Percentiles rank a stretch among this genome's conserved stretches.
Evolutionary conservation across 2,888 invertebrate species (phyloP).

Genomic region (Thereva unica): DNA sequence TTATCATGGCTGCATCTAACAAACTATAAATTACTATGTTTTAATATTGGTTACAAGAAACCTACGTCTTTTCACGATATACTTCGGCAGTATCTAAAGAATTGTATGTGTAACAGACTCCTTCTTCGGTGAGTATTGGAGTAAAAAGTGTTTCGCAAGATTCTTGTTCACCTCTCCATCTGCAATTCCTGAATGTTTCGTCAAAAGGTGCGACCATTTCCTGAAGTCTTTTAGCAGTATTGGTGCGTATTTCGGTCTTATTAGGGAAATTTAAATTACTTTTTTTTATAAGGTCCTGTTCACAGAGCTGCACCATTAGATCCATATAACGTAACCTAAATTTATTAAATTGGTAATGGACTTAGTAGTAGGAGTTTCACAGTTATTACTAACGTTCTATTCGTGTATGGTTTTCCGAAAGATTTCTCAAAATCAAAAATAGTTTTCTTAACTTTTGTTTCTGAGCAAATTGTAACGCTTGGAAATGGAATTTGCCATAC

Average conservation of each 20-base stretch:
- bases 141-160: constrained; percentile 59
- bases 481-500: constrained; percentile 56
- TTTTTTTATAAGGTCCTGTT: no score
- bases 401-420: neutral
- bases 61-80: constrained; percentile 43
- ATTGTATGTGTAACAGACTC: constrained; percentile 72
- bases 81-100: constrained; percentile 59
- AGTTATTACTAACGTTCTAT: neutral
- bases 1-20: neutral
- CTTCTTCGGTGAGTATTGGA: constrained; percentile 68
- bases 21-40: neutral
- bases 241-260: no score
- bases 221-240: no score
- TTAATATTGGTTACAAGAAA: neutral
- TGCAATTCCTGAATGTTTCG: constrained; percentile 52
- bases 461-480: constrained; percentile 55
- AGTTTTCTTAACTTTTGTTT: constrained; percentile 47
- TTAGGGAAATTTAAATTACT: no score
- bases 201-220: no score
- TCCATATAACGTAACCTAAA: no score
- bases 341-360: no score
- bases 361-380: no score
- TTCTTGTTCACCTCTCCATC: constrained; percentile 61
- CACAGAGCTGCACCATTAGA: no score
- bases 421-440: constrained; percentile 27